phyloP scores from a whole-genome alignment of 2,888 invertebrate species.

The Trichogramma dendrolimi region DNA sequence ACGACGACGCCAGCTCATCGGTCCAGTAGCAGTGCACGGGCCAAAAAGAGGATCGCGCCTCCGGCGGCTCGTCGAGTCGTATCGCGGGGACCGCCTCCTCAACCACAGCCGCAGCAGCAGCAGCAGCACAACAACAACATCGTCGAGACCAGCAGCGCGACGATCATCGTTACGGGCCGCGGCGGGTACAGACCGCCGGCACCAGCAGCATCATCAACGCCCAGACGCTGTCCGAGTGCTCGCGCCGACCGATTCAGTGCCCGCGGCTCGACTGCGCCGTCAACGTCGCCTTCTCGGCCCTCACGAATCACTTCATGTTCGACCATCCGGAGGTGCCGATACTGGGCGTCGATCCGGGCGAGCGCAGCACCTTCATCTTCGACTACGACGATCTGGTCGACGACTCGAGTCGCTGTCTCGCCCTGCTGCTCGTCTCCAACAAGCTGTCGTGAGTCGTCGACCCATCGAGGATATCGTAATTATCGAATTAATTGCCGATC shows the following conservation, averaged over 20 bases:
- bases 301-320: slow-evolving; percentile 57
- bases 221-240: slow-evolving; percentile 41
- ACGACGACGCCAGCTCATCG: slow-evolving; percentile 7
- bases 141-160: slow-evolving; percentile 24
- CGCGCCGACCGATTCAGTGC: slow-evolving; percentile 53
- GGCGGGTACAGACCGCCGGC: background rate
- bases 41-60: too few relatives aligned
- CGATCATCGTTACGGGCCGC: slow-evolving; percentile 27
- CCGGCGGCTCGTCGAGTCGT: background rate
- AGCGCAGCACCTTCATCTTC: slow-evolving; percentile 44
- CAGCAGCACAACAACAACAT: slow-evolving; percentile 33
- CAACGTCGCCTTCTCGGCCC: slow-evolving; percentile 56
- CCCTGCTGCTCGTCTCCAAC: slow-evolving; percentile 44
- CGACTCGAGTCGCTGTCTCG: slow-evolving; percentile 45
- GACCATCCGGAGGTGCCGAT: slow-evolving; percentile 57
- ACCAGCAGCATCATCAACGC: slow-evolving; percentile 25
- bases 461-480: background rate
- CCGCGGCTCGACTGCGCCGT: slow-evolving; percentile 56
- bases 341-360: slow-evolving; percentile 43
- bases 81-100: background rate
- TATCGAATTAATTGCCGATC: background rate
- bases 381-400: slow-evolving; percentile 40
- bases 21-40: too few relatives aligned
- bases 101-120: slow-evolving; percentile 16
- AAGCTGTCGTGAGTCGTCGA: slow-evolving; percentile 45